These are phyloP conservation scores for Protonemura montana DNA, from an alignment of 2,888 invertebrate species.

Conservation along the genomic window DNA sequence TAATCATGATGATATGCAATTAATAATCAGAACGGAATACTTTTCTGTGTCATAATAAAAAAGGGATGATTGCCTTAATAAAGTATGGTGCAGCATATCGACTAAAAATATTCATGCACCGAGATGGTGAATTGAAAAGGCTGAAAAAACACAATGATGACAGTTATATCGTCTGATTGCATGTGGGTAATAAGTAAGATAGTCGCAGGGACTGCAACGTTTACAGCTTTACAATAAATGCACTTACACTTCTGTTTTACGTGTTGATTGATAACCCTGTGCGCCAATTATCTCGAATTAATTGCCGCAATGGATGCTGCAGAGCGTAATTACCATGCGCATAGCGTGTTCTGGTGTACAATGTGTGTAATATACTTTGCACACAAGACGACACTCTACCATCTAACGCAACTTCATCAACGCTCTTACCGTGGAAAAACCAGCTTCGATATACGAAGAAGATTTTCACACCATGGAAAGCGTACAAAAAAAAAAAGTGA, in stretches of 20 bases:
- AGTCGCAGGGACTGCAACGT: background rate
- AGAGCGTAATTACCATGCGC: too few relatives aligned
- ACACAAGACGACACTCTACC: background rate
- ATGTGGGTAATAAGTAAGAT: background rate
- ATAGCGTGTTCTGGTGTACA: too few relatives aligned
- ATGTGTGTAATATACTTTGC: background rate
- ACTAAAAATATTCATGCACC: background rate
- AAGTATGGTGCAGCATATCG: background rate
- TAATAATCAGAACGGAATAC: background rate
- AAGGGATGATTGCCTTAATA: background rate
- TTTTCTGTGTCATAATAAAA: background rate
- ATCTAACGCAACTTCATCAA: background rate
- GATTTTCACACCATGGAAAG: too few relatives aligned
- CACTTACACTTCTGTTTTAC: background rate
- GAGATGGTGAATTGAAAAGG: background rate
- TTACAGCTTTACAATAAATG: background rate
- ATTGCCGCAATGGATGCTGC: background rate
- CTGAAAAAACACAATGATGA: background rate
- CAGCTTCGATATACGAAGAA: background rate
- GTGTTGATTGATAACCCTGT: background rate
- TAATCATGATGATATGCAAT: constrained; percentile 7
- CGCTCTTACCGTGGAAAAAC: background rate
- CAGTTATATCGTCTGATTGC: background rate
- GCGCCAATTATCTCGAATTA: background rate
- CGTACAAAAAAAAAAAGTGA: background rate